phyloP scores from a whole-genome alignment of 2,888 invertebrate species.

The Drosophila sordidula region DNA sequence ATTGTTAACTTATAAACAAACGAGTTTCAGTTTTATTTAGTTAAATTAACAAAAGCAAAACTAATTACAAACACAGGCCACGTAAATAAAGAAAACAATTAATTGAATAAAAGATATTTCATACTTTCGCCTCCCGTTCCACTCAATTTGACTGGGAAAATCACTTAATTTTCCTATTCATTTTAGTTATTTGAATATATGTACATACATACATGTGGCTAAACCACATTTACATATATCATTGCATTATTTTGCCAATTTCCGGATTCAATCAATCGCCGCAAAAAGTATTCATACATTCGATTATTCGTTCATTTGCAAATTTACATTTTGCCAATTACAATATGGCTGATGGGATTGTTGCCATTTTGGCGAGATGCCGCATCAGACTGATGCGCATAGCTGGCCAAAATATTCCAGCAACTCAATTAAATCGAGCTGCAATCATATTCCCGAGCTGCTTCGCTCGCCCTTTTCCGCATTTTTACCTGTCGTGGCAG shows the following conservation, averaged over 20 bases:
- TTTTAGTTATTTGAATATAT: not conserved
- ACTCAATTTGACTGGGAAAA: conserved; percentile 12
- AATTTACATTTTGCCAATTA: conserved; percentile 74
- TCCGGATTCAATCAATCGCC: conserved; percentile 67
- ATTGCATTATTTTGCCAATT: conserved; percentile 59
- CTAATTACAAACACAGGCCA: not conserved
- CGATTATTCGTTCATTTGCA: conserved; percentile 56
- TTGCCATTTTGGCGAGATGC: conserved; percentile 45
- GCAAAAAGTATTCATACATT: conserved; percentile 69
- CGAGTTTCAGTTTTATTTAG: not conserved
- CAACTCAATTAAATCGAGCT: conserved; percentile 75
- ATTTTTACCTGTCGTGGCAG: conserved; percentile 32
- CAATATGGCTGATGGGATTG: conserved; percentile 74
- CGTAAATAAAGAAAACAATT: conserved; percentile 1
- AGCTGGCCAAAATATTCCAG: conserved; percentile 37
- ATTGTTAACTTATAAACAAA: too few species aligned
- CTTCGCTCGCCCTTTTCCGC: conserved; percentile 20
- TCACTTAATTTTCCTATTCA: not conserved
- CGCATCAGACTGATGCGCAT: conserved; percentile 23
- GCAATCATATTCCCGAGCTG: conserved; percentile 64
- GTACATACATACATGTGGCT: not conserved
- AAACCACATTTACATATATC: conserved; percentile 30
- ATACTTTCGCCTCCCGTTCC: conserved; percentile 17
- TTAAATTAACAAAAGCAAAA: conserved; percentile 4
- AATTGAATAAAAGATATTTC: conserved; percentile 19